Evolutionary conservation across 2,888 invertebrate genomes (phyloP).

Genomic region (Aelia acuminata): DNA sequence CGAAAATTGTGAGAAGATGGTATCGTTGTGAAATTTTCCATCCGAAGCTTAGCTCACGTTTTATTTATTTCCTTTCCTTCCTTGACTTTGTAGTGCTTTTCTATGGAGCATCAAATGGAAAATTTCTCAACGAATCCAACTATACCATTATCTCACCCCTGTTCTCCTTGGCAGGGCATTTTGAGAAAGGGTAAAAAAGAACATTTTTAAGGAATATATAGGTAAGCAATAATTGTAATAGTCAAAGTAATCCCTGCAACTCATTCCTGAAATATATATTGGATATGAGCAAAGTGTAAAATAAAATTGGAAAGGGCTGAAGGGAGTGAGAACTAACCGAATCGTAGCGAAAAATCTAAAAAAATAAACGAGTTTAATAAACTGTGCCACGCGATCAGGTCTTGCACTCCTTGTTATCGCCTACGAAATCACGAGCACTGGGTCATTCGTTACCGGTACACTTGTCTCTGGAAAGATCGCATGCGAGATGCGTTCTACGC

Average conservation of each 20-base stretch:
- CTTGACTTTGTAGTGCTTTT: no score
- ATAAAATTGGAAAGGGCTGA: background rate
- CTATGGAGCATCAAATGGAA: no score
- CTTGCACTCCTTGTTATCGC: background rate
- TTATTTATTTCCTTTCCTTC: no score
- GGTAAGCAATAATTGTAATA: no score
- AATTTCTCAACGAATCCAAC: no score
- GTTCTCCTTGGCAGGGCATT: no score
- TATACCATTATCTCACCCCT: no score
- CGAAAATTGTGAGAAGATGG: no score
- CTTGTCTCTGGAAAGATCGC: background rate
- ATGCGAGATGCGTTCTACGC: background rate
- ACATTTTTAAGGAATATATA: no score
- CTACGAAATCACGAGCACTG: background rate
- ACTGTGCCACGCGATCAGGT: background rate
- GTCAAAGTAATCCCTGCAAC: background rate
- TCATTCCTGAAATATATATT: background rate
- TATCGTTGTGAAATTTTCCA: no score
- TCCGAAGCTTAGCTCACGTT: no score
- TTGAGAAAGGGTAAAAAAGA: no score
- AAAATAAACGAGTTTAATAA: background rate
- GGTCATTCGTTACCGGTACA: background rate
- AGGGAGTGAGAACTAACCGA: background rate
- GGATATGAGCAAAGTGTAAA: background rate
- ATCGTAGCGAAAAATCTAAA: background rate